A percentile compares a stretch with the other conserved stretches of the same genome.
phyloP scores from a whole-genome alignment of 1,140 invertebrate species.

The Asobara japonica region DNA sequence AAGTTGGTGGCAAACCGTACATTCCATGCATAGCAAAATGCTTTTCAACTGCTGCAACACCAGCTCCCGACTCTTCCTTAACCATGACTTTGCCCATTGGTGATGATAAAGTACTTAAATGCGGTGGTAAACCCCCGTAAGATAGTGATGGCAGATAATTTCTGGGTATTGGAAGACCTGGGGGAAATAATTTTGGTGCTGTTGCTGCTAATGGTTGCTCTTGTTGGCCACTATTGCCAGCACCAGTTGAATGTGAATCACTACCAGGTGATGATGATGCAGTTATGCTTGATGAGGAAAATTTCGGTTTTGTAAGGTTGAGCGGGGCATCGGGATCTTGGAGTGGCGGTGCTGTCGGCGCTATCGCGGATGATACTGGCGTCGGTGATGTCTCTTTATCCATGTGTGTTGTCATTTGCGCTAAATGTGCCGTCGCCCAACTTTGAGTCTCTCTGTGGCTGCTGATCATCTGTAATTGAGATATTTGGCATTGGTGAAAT shows the following conservation, averaged over 20 bases:
- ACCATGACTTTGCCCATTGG: conserved; percentile 49
- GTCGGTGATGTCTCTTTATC: conserved; percentile 64
- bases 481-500: too few relatives aligned
- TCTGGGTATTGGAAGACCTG: conserved; percentile 68
- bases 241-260: conserved; percentile 66
- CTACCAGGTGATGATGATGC: conserved; percentile 58
- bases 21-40: conserved; percentile 65
- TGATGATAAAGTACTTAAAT: conserved; percentile 60
- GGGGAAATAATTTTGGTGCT: conserved; percentile 69
- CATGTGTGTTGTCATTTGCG: conserved; percentile 57
- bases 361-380: conserved; percentile 61
- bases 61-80: conserved; percentile 56
- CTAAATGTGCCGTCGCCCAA: conserved; percentile 60
- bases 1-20: conserved; percentile 56
- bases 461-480: conserved; percentile 58
- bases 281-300: conserved; percentile 57
- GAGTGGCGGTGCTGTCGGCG: conserved; percentile 58
- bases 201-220: conserved; percentile 71
- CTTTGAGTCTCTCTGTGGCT: conserved; percentile 56
- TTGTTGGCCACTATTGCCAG: conserved; percentile 58
- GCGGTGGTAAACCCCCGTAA: conserved; percentile 71
- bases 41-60: conserved; percentile 60
- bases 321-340: conserved; percentile 83
- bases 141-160: conserved; percentile 68
- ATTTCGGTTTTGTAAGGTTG: conserved; percentile 89